Evolutionary conservation across 2,888 invertebrate species (phyloP).

Genomic region (Scaptomyza reducta): DNA sequence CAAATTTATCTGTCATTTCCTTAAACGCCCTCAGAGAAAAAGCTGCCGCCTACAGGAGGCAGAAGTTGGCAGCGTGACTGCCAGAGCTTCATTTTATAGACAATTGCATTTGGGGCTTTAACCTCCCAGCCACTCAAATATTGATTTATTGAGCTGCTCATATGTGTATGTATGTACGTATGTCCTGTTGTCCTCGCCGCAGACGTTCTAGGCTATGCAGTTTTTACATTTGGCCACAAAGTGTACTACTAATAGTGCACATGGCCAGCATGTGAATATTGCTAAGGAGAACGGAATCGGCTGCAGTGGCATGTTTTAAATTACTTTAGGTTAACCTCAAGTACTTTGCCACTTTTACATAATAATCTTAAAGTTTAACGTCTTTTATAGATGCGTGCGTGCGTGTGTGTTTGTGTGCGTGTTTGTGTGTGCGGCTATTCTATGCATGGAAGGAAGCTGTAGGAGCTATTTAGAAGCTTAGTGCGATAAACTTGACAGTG

Average conservation of each 20-base stretch:
- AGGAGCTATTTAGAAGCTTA: conserved; percentile 32
- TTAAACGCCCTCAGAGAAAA: conserved; percentile 50
- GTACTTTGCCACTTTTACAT: conserved; percentile 33
- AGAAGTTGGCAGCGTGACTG: conserved; percentile 17
- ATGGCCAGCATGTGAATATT: conserved; percentile 8
- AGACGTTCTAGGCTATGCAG: conserved; percentile 12
- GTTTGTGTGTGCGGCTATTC: not conserved
- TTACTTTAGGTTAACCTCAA: conserved; percentile 61
- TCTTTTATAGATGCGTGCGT: conserved; percentile 63
- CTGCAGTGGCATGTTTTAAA: conserved; percentile 37
- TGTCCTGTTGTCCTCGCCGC: conserved; percentile 28
- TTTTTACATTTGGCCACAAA: conserved; percentile 31
- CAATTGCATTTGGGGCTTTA: conserved; percentile 61
- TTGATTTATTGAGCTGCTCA: conserved; percentile 75
- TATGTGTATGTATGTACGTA: conserved; percentile 38
- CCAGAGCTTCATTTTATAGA: conserved; percentile 38
- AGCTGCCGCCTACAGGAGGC: conserved; percentile 12
- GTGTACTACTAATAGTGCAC: conserved; percentile 41
- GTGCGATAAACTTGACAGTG: conserved; percentile 56
- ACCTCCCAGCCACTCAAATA: conserved; percentile 55
- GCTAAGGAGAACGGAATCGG: conserved; percentile 4
- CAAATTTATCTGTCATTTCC: conserved; percentile 73
- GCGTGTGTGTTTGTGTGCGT: not conserved
- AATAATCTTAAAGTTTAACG: conserved; percentile 63
- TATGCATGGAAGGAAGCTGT: conserved; percentile 18